phyloP scores from a whole-genome alignment of 2,888 invertebrate genomes.

The Meloe dianella region DNA sequence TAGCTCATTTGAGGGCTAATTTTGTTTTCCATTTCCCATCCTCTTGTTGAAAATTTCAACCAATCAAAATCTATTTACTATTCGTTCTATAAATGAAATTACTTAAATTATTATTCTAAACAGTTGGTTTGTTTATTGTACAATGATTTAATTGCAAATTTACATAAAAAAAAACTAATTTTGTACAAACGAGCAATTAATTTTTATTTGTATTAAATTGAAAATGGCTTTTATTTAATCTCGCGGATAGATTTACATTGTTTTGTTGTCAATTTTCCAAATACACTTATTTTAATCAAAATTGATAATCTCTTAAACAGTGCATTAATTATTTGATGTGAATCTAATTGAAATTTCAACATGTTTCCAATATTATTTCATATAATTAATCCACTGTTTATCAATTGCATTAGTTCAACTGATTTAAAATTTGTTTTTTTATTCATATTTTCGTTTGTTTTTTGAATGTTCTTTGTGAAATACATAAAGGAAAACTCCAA shows the following conservation, averaged over 20 bases:
- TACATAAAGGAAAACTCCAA: not conserved
- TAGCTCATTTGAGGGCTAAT: not conserved
- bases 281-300: not conserved
- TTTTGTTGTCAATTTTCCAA: not conserved
- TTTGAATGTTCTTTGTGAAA: not conserved
- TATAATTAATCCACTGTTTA: too few relatives aligned
- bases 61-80: not conserved
- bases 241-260: not conserved
- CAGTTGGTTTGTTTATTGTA: not conserved
- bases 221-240: conserved; percentile 7
- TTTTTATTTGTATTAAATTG: not conserved
- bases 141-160: not conserved
- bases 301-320: not conserved
- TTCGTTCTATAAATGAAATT: not conserved
- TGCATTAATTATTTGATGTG: not conserved
- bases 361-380: not conserved
- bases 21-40: not conserved
- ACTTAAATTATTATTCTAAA: not conserved
- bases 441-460: not conserved
- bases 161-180: not conserved
- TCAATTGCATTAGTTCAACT: too few relatives aligned
- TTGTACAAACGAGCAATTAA: not conserved
- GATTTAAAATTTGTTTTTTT: too few relatives aligned
- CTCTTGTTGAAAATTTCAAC: not conserved
- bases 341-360: not conserved